Evolutionary conservation across 2,113 vertebrate species (phyloP).

Genomic region (Campylomormyrus tamandua): DNA sequence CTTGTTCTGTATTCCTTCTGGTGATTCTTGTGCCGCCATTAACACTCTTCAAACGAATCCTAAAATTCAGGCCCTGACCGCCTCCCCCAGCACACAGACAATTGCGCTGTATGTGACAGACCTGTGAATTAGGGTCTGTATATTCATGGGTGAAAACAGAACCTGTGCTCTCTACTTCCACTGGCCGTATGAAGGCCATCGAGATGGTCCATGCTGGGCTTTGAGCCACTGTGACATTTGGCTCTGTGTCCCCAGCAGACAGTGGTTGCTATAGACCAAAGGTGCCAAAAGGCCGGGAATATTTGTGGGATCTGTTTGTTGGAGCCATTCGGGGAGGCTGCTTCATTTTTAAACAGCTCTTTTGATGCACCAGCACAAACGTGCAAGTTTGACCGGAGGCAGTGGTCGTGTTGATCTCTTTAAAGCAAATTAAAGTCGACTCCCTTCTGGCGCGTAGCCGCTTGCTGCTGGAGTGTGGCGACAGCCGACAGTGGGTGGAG

Average conservation of each 20-base stretch:
- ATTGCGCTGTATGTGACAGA: neutral
- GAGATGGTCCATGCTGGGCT: constrained; percentile 7
- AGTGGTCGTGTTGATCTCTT: neutral
- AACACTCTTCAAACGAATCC: neutral
- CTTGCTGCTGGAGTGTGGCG: neutral
- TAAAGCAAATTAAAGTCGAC: neutral
- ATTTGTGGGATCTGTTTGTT: neutral
- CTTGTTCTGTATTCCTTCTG: neutral
- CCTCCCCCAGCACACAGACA: neutral
- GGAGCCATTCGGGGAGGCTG: neutral
- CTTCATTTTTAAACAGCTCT: neutral
- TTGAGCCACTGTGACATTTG: constrained; percentile 5
- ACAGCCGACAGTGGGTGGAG: neutral
- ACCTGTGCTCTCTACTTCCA: neutral
- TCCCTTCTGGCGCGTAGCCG: neutral
- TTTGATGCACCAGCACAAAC: constrained; percentile 1
- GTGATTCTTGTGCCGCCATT: neutral
- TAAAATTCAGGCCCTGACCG: neutral
- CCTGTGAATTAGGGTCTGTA: neutral
- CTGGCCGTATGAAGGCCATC: neutral
- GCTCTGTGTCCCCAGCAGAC: neutral
- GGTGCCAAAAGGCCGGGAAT: neutral
- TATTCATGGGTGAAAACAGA: neutral
- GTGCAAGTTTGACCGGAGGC: neutral
- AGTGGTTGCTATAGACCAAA: neutral